Conservation (phyloP, 2,888 invertebrate genomes). For the Patella depressa region DNA sequence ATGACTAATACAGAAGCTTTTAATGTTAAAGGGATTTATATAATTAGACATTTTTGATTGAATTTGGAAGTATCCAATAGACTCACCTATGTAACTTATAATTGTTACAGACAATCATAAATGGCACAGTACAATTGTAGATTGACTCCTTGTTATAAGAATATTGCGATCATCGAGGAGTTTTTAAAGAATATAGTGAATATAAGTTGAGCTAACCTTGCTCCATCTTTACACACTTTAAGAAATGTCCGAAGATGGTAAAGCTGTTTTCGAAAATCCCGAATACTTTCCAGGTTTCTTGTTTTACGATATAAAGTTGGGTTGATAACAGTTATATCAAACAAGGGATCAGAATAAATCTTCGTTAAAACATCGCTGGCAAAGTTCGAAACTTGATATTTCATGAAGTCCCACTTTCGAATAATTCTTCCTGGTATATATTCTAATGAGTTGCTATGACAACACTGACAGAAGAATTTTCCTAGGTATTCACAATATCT, state of each 20-base stretch:
- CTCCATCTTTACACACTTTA: constrained; percentile 82
- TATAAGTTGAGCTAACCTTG: constrained; percentile 44
- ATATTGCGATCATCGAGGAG: too few species aligned
- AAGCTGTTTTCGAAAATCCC: constrained; percentile 78
- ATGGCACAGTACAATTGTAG: too few species aligned
- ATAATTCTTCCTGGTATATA: constrained; percentile 76
- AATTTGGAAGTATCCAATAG: too few species aligned
- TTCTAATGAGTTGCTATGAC: constrained; percentile 84
- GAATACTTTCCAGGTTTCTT: constrained; percentile 77
- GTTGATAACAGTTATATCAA: constrained; percentile 82
- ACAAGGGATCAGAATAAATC: constrained; percentile 84
- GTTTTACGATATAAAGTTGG: constrained; percentile 78
- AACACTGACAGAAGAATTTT: constrained; percentile 88
- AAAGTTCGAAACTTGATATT: constrained; percentile 87
- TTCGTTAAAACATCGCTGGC: constrained; percentile 83
- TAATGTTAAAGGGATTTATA: too few species aligned
- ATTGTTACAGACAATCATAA: too few species aligned
- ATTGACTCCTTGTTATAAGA: too few species aligned
- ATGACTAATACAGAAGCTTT: too few species aligned
- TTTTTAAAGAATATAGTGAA: too few species aligned
- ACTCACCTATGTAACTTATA: too few species aligned
- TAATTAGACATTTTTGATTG: too few species aligned
- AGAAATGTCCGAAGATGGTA: constrained; percentile 81
- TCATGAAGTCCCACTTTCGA: constrained; percentile 74
- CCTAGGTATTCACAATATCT: constrained; percentile 88